Evolutionary conservation across 2,113 vertebrate genomes (phyloP).

Genomic region (Pantherophis guttatus): DNA sequence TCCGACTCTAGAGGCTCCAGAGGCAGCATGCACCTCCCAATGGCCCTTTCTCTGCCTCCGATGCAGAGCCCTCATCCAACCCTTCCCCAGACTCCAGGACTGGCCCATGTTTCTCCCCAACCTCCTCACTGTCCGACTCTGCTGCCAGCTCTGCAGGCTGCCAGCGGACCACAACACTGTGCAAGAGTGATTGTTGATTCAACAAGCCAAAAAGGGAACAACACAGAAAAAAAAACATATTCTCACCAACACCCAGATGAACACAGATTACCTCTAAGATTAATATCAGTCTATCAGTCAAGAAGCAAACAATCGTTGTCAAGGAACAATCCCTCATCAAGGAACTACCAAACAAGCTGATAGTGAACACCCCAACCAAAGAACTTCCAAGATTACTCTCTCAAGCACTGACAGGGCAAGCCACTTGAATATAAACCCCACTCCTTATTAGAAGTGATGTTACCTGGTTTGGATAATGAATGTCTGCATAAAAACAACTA

Average conservation of each 20-base stretch:
- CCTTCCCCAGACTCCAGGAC: no score
- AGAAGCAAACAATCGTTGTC: background rate
- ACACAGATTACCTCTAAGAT: background rate
- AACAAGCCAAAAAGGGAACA: background rate
- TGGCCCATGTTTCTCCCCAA: no score
- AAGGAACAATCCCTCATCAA: no score
- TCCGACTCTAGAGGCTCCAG: no score
- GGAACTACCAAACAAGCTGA: background rate
- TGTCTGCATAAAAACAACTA: background rate
- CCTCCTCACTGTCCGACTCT: no score
- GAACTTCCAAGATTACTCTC: background rate
- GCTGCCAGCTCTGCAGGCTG: no score
- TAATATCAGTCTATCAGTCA: background rate
- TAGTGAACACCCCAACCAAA: background rate
- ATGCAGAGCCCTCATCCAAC: no score
- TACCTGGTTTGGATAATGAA: background rate
- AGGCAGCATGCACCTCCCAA: no score
- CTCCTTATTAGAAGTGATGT: background rate
- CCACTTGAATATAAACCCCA: background rate
- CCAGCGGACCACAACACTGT: no score
- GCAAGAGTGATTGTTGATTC: background rate
- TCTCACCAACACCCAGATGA: background rate
- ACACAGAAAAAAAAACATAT: background rate
- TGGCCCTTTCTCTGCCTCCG: no score
- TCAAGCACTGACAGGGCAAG: background rate